Conservation (phyloP, 1,140 invertebrate species). For the Aphelinus atriplicis region DNA sequence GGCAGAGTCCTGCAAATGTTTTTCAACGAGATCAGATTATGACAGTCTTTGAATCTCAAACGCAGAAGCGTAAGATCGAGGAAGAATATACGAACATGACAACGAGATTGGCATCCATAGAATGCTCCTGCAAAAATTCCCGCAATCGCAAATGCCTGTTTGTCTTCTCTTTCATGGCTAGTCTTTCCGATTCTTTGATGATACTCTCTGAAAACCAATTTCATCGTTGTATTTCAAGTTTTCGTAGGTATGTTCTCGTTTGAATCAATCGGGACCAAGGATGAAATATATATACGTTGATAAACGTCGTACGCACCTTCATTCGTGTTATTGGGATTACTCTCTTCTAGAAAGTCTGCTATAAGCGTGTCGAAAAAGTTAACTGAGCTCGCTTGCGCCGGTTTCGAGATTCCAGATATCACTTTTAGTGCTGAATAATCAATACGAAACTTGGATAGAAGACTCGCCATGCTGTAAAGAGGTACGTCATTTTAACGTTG, state of each 20-base stretch:
- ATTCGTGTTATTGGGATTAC: constrained; percentile 62
- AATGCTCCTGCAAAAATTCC: constrained; percentile 88
- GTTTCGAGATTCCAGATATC: constrained; percentile 85
- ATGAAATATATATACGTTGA: too few species aligned
- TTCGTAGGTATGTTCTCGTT: too few species aligned
- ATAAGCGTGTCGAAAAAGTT: constrained; percentile 86
- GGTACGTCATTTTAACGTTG: too few species aligned
- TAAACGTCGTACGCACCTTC: neutral
- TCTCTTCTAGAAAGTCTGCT: constrained; percentile 71
- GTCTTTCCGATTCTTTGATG: constrained; percentile 84
- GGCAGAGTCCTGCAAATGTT: constrained; percentile 79
- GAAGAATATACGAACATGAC: constrained; percentile 78
- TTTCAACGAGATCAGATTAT: too few species aligned
- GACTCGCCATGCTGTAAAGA: constrained; percentile 85
- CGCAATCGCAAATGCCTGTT: constrained; percentile 88
- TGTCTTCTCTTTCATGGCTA: constrained; percentile 89
- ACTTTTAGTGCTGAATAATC: constrained; percentile 93
- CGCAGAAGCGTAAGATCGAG: neutral
- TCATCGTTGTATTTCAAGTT: too few species aligned
- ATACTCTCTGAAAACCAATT: constrained; percentile 63
- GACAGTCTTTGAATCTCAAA: too few species aligned
- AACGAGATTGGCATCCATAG: constrained; percentile 84
- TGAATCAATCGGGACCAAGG: too few species aligned
- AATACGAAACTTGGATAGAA: constrained; percentile 95
- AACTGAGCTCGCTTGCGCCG: constrained; percentile 75